phyloP scores from a whole-genome alignment of 2,113 vertebrate genomes.

The Capricornis sumatraensis region DNA sequence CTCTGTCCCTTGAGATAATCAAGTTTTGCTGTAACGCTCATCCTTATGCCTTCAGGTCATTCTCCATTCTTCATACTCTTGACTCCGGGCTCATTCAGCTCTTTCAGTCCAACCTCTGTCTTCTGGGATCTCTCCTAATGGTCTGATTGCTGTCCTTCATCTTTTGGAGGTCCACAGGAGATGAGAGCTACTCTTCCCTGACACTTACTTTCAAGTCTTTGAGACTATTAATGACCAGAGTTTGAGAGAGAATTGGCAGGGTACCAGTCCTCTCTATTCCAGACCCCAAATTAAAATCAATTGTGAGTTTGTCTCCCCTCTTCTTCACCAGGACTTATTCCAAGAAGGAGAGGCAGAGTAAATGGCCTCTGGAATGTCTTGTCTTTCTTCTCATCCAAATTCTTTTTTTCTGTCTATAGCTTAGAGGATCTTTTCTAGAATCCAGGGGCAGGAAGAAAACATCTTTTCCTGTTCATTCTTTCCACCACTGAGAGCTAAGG shows the following conservation, averaged over 20 bases:
- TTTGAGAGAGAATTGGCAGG: neutral
- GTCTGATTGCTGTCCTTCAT: neutral
- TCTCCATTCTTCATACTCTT: neutral
- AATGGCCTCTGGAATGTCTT: neutral
- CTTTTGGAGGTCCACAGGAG: neutral
- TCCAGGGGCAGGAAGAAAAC: neutral
- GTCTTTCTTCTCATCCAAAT: neutral
- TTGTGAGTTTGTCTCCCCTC: neutral
- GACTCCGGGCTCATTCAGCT: neutral
- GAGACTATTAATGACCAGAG: neutral
- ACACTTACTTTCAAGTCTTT: neutral
- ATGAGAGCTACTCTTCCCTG: neutral
- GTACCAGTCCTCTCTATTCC: neutral
- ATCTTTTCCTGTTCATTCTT: neutral
- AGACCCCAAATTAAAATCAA: neutral
- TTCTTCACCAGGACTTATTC: neutral
- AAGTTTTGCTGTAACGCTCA: neutral
- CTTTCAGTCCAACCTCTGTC: neutral
- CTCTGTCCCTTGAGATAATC: neutral
- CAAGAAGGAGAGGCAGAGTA: neutral
- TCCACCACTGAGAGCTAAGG: neutral
- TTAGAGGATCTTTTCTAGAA: neutral
- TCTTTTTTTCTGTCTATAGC: neutral
- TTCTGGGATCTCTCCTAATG: neutral
- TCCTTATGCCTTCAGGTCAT: neutral